These are phyloP conservation scores for Ceyx margarethae DNA, from an alignment of 2,113 vertebrate genomes.

Conservation along the genomic window DNA sequence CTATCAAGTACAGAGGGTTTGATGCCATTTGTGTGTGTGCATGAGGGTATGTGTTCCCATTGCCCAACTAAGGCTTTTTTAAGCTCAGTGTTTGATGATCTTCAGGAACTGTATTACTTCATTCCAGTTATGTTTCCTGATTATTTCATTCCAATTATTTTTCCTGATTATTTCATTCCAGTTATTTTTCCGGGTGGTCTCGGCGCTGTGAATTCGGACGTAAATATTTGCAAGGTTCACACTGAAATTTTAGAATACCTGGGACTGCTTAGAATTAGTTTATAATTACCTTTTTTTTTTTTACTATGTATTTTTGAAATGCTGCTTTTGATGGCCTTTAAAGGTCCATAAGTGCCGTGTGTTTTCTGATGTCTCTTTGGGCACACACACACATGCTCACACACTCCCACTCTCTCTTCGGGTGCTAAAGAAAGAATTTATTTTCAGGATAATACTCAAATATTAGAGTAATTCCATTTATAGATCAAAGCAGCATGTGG, in stretches of 20 bases:
- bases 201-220: background rate
- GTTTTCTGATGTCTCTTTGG: slow-evolving; percentile 3
- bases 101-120: background rate
- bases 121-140: background rate
- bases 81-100: background rate
- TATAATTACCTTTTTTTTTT: background rate
- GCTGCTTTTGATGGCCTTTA: background rate
- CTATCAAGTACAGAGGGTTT: background rate
- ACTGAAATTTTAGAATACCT: background rate
- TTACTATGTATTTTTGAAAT: background rate
- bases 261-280: background rate
- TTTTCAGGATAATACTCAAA: background rate
- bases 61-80: background rate
- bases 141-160: background rate
- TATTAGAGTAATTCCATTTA: slow-evolving; percentile 21
- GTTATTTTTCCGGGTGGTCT: background rate
- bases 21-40: background rate
- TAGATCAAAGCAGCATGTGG: slow-evolving; percentile 19
- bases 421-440: slow-evolving; percentile 36
- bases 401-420: background rate
- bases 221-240: background rate
- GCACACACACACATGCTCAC: background rate
- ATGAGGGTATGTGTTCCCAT: background rate
- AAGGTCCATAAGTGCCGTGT: background rate
- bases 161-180: background rate